Base-by-base conservation (phyloP, 1,140 invertebrate genomes). In the Drosophila prosaltans region DNA sequence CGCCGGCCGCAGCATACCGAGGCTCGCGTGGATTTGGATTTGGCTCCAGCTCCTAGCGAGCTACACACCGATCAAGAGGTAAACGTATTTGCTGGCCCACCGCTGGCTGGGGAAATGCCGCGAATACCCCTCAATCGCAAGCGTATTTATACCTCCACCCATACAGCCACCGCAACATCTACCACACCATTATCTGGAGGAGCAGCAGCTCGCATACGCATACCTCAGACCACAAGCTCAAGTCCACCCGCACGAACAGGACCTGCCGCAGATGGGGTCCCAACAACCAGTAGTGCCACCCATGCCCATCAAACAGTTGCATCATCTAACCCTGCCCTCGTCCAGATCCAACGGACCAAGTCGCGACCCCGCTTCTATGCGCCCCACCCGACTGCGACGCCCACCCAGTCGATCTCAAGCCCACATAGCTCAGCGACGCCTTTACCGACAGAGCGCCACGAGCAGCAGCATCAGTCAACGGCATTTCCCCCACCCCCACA, bases 231-330 rank as follows among this genome's bases (percentile, higher is more conserved):
- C 79, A 85, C 90, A 72, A 75, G 65, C 69, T 62, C 48, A 41
- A 60, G 63, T 36, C 72, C 78, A 73, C 81, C 76, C 74, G 78
- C 73, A 30, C 65, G 76, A 65, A 72, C 74, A 66, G 73, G 72
- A 81, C 71, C 81, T 30, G 69, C 81, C 36, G 72, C 71, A 36
- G 57, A 58, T 39, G 51, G 36, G n/a, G 64, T 70, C 51, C 40
- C 41, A 58, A 67, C 65, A 65, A 54, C 62, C 76, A 71, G 65
- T 88, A 71, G 65, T 88, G 72, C 83, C 84, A 40, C 90, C 90
- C 75, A 89, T 89, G 74, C 88, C 85, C 75, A 91, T 77, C 80
- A 94, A 94, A 89, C 93, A 81, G 61, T 65, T 72, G 63, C 83
- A 64, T 51, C 83, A 86, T 51, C 75, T 78, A 71, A 88, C 71